Evolutionary conservation across 2,888 invertebrate species (phyloP).

Genomic region (Drosophila fulvimacula): DNA sequence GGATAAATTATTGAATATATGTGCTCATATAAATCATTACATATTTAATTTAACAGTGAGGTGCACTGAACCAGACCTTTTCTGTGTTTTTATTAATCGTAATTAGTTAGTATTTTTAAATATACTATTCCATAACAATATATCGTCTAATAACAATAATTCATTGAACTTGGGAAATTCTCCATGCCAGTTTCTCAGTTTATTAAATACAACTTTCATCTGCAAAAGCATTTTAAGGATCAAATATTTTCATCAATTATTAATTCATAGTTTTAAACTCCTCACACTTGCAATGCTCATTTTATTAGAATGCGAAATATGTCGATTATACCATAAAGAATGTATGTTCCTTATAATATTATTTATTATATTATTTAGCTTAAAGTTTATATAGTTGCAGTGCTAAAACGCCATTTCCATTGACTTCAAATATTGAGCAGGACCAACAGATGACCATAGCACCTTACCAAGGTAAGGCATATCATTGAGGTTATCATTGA

Average conservation of each 20-base stretch:
- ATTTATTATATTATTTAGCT: too few species aligned
- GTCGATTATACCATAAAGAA: too few species aligned
- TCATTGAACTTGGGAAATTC: background rate
- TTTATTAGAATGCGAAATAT: too few species aligned
- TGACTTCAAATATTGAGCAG: background rate
- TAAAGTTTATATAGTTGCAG: too few species aligned
- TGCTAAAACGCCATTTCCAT: background rate
- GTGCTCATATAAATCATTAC: background rate
- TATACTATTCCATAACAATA: background rate
- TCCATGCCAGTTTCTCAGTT: background rate
- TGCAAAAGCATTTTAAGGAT: background rate
- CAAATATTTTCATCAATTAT: too few species aligned
- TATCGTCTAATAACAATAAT: background rate
- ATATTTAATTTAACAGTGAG: background rate
- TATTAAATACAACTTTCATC: background rate
- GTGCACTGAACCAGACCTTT: background rate
- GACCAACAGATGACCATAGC: background rate
- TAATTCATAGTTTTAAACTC: too few species aligned
- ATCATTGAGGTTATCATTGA: background rate
- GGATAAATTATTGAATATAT: background rate
- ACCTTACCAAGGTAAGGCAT: too few species aligned
- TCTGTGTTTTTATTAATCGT: background rate
- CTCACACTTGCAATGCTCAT: too few species aligned
- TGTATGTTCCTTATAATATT: too few species aligned
- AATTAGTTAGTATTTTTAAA: background rate